phyloP scores from a whole-genome alignment of 1,140 invertebrate species.

The Hylaeus volcanicus region DNA sequence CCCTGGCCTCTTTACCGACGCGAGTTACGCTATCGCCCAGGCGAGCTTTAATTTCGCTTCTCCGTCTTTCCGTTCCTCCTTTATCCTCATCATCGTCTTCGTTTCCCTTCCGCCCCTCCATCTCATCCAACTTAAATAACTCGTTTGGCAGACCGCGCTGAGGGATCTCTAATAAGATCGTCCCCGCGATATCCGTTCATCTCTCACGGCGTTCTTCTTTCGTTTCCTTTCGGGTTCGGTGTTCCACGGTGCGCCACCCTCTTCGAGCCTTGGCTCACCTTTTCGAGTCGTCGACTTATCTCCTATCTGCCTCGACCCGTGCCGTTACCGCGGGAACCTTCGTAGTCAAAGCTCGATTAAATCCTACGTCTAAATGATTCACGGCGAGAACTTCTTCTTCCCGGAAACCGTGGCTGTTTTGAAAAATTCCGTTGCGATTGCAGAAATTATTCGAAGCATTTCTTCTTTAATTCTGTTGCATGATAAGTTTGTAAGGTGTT shows the following conservation, averaged over 20 bases:
- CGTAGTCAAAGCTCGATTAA: constrained; percentile 75
- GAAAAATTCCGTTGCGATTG: neutral
- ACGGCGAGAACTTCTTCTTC: constrained; percentile 3
- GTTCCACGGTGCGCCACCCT: neutral
- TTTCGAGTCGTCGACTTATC: constrained; percentile 68
- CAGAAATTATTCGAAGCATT: no score
- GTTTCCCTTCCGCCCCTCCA: constrained; percentile 19
- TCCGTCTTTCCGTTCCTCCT: constrained; percentile 20
- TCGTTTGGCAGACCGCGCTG: constrained; percentile 67
- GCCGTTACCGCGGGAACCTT: constrained; percentile 38
- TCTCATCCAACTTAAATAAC: constrained; percentile 72
- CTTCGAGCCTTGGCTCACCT: neutral
- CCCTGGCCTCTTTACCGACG: constrained; percentile 35
- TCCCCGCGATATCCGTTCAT: constrained; percentile 70
- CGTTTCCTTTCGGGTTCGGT: constrained; percentile 33
- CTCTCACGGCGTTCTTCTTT: constrained; percentile 22
- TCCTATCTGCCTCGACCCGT: constrained; percentile 46
- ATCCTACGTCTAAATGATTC: constrained; percentile 61
- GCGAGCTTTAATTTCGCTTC: constrained; percentile 38
- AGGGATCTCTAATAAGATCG: constrained; percentile 76
- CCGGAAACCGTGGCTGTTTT: no score
- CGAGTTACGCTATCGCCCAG: constrained; percentile 22
- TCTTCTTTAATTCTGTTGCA: no score
- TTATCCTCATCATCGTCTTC: constrained; percentile 29
- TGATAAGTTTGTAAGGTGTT: no score